phyloP scores from a whole-genome alignment of 2,113 vertebrate genomes.

The Charina bottae region DNA sequence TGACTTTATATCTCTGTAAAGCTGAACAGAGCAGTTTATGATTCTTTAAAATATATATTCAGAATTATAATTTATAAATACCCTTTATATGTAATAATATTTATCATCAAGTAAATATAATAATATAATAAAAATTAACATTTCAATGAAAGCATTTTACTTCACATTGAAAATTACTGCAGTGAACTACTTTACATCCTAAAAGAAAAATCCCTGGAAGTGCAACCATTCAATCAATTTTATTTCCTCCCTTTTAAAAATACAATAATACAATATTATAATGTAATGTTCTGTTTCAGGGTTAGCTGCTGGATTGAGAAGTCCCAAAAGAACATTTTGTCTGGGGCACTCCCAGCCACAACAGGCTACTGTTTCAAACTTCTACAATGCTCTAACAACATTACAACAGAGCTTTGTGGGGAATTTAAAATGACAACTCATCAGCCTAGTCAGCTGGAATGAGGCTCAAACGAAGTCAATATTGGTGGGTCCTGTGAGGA shows the following conservation, averaged over 20 bases:
- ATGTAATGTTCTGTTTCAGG: background rate
- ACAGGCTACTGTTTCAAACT: background rate
- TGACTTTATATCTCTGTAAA: too few species aligned
- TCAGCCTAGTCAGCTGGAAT: background rate
- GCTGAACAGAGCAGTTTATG: too few species aligned
- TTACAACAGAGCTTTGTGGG: background rate
- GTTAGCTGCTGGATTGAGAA: background rate
- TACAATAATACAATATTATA: conserved; percentile 20
- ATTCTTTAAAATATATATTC: too few species aligned
- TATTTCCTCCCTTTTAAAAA: background rate
- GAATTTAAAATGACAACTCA: background rate
- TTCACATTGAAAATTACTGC: background rate
- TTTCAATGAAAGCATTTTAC: conserved; percentile 2
- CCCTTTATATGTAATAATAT: background rate
- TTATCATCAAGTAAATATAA: background rate
- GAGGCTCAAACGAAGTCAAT: background rate
- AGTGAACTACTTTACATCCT: background rate
- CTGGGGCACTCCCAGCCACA: background rate
- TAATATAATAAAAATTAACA: background rate
- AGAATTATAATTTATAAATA: too few species aligned
- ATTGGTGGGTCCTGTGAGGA: background rate
- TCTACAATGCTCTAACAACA: background rate
- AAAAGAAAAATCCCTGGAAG: conserved; percentile 9
- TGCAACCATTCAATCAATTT: conserved; percentile 21
- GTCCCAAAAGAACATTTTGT: background rate